phyloP scores from a whole-genome alignment of 2,113 vertebrate genomes.

The Crocuta crocuta region DNA sequence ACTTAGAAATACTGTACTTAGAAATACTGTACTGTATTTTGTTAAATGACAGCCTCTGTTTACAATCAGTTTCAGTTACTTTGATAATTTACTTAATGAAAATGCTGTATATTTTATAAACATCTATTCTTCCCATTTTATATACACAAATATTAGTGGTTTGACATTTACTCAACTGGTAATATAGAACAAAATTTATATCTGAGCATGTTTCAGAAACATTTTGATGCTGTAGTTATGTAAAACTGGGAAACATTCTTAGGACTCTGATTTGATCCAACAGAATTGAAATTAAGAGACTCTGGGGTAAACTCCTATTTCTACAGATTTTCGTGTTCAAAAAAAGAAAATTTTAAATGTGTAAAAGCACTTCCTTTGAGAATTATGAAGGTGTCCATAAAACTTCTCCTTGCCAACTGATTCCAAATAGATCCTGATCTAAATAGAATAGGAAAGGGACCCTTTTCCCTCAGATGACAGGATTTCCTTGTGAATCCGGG shows the following conservation, averaged over 20 bases:
- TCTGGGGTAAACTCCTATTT: not conserved
- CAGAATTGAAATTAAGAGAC: not conserved
- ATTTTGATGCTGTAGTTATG: constrained; percentile 21
- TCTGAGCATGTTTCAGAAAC: constrained; percentile 27
- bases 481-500: not conserved
- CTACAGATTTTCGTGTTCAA: not conserved
- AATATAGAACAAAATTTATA: constrained; percentile 26
- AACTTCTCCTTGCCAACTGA: constrained; percentile 47
- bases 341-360: not conserved
- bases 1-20: not conserved
- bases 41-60: constrained; percentile 1
- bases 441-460: not conserved
- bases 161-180: not conserved
- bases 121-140: not conserved
- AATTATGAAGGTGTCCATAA: not conserved
- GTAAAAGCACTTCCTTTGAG: not conserved
- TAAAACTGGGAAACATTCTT: constrained; percentile 23
- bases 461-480: constrained; percentile 8
- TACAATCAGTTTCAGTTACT: not conserved
- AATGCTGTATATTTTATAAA: not conserved
- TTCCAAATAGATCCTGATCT: not conserved
- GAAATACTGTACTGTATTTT: not conserved
- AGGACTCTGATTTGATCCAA: not conserved
- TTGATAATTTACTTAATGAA: not conserved
- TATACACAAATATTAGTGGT: not conserved